Evolutionary conservation across 37 sponge, comb jelly and placozoan genomes (phyloP).

Genomic region (Spongia lamella): DNA sequence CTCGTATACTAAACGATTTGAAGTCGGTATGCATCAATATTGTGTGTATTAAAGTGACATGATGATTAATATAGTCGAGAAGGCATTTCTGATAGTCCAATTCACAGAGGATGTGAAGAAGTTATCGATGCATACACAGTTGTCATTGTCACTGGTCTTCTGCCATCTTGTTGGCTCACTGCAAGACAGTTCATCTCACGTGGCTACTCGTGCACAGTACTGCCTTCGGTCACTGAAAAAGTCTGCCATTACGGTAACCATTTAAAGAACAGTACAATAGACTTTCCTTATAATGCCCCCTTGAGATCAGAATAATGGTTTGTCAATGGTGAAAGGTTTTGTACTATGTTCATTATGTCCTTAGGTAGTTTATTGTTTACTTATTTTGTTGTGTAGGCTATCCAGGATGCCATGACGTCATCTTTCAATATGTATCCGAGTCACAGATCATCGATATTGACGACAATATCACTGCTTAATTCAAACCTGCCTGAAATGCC

Average conservation of each 20-base stretch:
- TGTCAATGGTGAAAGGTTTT: too few relatives aligned
- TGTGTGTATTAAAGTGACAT: too few relatives aligned
- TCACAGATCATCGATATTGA: slow-evolving; percentile 38
- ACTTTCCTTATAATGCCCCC: too few relatives aligned
- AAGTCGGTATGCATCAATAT: slow-evolving; percentile 20
- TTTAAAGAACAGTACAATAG: too few relatives aligned
- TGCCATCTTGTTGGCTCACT: slow-evolving; percentile 35
- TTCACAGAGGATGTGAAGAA: slow-evolving; percentile 24
- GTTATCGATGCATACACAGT: background rate
- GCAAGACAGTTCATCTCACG: slow-evolving; percentile 29
- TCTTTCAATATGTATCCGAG: slow-evolving; percentile 4
- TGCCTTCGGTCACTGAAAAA: slow-evolving; percentile 22
- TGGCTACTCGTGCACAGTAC: slow-evolving; percentile 30
- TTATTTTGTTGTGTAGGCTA: slow-evolving; percentile 29
- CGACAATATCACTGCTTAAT: slow-evolving; percentile 56
- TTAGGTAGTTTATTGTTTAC: too few relatives aligned
- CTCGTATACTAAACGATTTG: slow-evolving; percentile 2
- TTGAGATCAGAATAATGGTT: too few relatives aligned
- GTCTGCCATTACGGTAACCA: slow-evolving; percentile 32
- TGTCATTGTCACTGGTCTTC: slow-evolving; percentile 37
- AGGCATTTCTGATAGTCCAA: slow-evolving; percentile 20
- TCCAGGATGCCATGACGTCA: slow-evolving; percentile 7
- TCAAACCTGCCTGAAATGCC: slow-evolving; percentile 30
- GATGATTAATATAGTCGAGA: slow-evolving; percentile 30
- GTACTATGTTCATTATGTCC: too few relatives aligned